phyloP scores from a whole-genome alignment of 2,797 vertebrate species.

The Cryptoprocta ferox region DNA sequence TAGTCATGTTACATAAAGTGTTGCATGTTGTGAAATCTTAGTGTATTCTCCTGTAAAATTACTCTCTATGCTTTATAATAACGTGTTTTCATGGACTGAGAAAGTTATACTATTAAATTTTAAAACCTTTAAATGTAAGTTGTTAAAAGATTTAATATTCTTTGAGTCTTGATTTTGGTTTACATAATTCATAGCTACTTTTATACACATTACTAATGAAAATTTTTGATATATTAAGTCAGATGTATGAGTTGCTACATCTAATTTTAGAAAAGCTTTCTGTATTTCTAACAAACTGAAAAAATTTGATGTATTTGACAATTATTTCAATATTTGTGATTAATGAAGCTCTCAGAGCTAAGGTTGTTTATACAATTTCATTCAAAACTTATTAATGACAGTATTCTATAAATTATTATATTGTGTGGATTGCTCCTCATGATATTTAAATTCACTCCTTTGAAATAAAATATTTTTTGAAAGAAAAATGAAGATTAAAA shows the following conservation, averaged over 20 bases:
- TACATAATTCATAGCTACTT: conserved; percentile 68
- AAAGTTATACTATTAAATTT: conserved; percentile 51
- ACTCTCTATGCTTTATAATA: conserved; percentile 39
- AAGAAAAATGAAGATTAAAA: conserved; percentile 22
- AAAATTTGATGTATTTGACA: conserved; percentile 53
- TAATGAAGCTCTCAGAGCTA: conserved; percentile 60
- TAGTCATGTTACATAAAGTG: neutral
- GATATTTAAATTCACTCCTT: conserved; percentile 26
- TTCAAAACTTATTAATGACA: conserved; percentile 54
- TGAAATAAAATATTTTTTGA: neutral
- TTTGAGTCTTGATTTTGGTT: conserved; percentile 67
- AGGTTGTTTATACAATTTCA: conserved; percentile 61
- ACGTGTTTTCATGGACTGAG: neutral
- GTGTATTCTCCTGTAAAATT: conserved; percentile 10
- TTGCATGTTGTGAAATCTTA: conserved; percentile 49
- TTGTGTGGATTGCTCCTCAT: neutral
- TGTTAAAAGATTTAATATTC: conserved; percentile 49
- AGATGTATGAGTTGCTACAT: conserved; percentile 59
- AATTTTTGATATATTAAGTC: conserved; percentile 61
- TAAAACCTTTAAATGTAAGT: conserved; percentile 57
- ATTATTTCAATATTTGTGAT: conserved; percentile 62
- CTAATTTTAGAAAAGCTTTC: conserved; percentile 68
- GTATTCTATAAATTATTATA: conserved; percentile 39
- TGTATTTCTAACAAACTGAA: conserved; percentile 45
- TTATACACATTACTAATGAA: conserved; percentile 67